Base-by-base conservation (phyloP, 2,888 invertebrate species). In the Mythimna impura region DNA sequence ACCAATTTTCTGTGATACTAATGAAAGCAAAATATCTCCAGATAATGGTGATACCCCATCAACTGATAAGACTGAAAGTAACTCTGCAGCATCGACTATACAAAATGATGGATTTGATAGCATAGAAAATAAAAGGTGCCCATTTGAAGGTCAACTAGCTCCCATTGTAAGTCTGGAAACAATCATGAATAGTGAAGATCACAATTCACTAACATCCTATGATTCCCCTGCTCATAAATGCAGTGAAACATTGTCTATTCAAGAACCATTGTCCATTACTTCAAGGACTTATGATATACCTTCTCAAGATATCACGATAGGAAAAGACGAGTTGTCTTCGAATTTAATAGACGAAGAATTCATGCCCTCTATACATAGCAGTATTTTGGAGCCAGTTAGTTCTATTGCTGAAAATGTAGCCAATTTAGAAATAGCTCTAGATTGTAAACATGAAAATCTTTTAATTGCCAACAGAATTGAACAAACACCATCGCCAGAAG, bases 401-500 rank as follows among this genome's bases (percentile, higher is more conserved):
- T 97, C 97, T 66, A 91, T 96, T 77, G 94, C 93, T 75, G 96
- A 94, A 82, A 96, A 96, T 62, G 96, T 96, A 25, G 95, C 95
- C 66, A 97, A 97, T 90, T 93, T 97, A 89, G 96, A 97, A 85
- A 93, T 97, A 85, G 95, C 96, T 47, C 88, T 97, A 80, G 95
- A 96, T 88, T 95, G 96, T 74, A 95, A 96, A 85, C 93, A 96
- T 90, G 94, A 93, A 60, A 95, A 92, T 85, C 89, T 91, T 63
- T 85, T 92, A 61, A 88, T 92, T 63, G 84, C 92, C 63, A 94
- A 92, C 79, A 91, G 97, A 77, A 97, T 98, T 89, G 98, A 98
- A 90, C 97, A 98, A 88, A 98, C 98, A 1, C 98, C 98, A 1
- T 98, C 98, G 1, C 98, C 98, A 0, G 98, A 98, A 94, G 98